These are phyloP conservation scores for Silvanus unidentatus DNA, from an alignment of 2,888 invertebrate genomes.

Conservation along the genomic window DNA sequence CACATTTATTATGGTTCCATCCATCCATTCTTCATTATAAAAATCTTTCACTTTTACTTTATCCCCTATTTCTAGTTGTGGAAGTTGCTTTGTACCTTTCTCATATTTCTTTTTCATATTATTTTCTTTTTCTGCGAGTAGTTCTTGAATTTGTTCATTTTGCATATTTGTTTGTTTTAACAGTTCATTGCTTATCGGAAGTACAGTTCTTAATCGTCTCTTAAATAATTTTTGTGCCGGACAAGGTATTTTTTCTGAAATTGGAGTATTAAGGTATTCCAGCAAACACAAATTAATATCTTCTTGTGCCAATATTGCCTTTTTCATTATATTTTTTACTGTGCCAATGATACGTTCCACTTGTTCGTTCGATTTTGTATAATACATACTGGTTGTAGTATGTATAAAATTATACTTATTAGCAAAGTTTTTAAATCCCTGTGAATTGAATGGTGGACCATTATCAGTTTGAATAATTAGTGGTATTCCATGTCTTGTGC, in stretches of 20 bases:
- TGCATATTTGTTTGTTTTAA: neutral
- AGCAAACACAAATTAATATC: constrained; percentile 7
- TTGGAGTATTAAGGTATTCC: constrained; percentile 8
- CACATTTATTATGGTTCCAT: neutral
- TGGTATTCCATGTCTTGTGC: neutral
- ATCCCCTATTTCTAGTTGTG: neutral
- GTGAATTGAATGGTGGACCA: constrained; percentile 1
- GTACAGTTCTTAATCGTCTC: constrained; percentile 5
- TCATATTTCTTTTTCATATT: neutral
- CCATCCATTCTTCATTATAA: neutral
- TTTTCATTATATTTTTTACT: neutral
- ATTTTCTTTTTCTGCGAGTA: neutral
- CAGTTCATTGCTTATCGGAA: neutral
- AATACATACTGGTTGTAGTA: neutral
- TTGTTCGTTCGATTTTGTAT: constrained; percentile 8
- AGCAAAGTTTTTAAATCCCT: neutral
- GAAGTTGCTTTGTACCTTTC: neutral
- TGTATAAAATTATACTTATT: neutral
- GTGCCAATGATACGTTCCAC: constrained; percentile 10
- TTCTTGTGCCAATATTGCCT: constrained; percentile 8
- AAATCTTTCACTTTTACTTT: neutral
- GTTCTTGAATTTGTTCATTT: neutral
- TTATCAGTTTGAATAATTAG: neutral
- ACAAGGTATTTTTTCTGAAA: neutral
- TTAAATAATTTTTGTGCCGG: constrained; percentile 14